Conservation (phyloP, 92 coral and sea anemone genomes). For the Palythoa caribaeorum region DNA sequence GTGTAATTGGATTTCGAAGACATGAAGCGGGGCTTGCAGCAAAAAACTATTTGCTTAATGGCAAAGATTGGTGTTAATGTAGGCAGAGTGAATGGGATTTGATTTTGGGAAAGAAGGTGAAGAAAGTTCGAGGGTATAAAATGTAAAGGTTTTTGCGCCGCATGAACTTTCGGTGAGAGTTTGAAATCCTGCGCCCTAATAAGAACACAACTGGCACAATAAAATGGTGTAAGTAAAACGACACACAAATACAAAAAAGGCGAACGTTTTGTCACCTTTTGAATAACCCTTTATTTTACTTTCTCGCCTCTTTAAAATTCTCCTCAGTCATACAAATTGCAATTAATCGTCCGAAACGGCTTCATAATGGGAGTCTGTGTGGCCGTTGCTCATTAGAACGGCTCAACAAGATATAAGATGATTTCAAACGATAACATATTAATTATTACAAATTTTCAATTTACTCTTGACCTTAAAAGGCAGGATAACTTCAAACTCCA, state of each 20-base stretch:
- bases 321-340: neutral
- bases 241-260: slow-evolving; percentile 17
- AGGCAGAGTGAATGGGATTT: neutral
- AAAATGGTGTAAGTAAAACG: slow-evolving; percentile 4
- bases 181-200: neutral
- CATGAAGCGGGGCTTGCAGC: slow-evolving; percentile 10
- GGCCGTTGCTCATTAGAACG: neutral
- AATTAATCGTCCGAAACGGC: slow-evolving; percentile 22
- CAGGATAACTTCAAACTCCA: neutral
- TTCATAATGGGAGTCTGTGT: neutral
- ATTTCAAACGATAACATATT: slow-evolving; percentile 29
- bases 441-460: slow-evolving; percentile 1
- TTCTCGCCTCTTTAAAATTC: neutral
- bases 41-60: slow-evolving; percentile 34
- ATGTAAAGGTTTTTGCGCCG: neutral
- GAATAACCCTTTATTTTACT: slow-evolving; percentile 4
- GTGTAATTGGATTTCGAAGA: slow-evolving; percentile 45
- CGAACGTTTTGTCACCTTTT: slow-evolving; percentile 31
- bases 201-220: neutral
- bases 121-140: neutral
- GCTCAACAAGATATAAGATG: slow-evolving; percentile 16
- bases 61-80: slow-evolving; percentile 27
- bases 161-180: neutral
- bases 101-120: neutral
- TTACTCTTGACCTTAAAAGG: slow-evolving; percentile 27